Evolutionary conservation across 2,797 vertebrate species (phyloP).

Genomic region (Nyctalus aviator): DNA sequence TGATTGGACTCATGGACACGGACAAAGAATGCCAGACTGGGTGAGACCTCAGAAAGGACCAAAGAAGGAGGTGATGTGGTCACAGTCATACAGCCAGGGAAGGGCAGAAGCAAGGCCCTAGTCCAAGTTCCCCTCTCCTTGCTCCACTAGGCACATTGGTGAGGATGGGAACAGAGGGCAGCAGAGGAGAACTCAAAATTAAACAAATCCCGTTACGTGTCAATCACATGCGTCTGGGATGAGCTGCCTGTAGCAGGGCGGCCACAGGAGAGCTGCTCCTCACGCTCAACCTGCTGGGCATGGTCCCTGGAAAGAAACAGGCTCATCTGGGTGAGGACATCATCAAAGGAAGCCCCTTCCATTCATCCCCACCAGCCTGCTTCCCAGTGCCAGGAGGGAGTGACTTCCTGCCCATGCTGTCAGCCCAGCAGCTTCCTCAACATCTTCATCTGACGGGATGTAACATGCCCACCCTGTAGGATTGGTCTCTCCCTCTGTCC

Average conservation of each 20-base stretch:
- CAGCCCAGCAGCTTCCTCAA: fast-evolving
- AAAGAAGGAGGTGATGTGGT: not conserved
- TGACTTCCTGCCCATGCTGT: not conserved
- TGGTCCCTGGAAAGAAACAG: not conserved
- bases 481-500: not conserved
- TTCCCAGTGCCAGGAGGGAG: not conserved
- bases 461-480: not conserved
- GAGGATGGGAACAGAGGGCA: not conserved
- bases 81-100: not conserved
- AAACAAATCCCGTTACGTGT: not conserved
- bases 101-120: not conserved
- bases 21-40: not conserved
- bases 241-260: not conserved
- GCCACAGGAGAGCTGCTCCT: fast-evolving
- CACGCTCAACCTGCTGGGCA: too few relatives aligned
- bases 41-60: not conserved
- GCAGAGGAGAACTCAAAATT: not conserved
- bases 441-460: not conserved
- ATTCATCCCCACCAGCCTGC: not conserved
- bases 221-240: not conserved
- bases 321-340: not conserved
- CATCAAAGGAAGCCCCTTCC: not conserved
- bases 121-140: not conserved
- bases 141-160: not conserved
- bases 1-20: not conserved